phyloP scores from a whole-genome alignment of 2,113 vertebrate genomes.

The Natator depressus region DNA sequence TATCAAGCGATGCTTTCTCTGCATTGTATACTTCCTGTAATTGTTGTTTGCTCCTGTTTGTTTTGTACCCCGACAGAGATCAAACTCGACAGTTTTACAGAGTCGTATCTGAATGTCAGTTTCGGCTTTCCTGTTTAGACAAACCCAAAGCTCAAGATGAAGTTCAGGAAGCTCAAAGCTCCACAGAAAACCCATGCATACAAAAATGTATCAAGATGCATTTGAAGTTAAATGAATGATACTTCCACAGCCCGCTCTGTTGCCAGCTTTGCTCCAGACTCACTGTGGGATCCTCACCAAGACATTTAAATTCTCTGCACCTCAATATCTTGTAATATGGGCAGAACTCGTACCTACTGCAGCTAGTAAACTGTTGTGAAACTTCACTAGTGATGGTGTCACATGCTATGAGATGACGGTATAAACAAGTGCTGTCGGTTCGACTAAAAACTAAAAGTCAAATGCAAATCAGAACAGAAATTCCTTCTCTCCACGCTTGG shows the following conservation, averaged over 20 bases:
- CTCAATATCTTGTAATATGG: background rate
- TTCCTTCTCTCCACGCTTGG: no score
- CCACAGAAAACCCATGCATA: background rate
- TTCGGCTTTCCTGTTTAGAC: conserved; percentile 8
- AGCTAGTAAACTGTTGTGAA: background rate
- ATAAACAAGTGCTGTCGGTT: background rate
- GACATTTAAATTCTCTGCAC: background rate
- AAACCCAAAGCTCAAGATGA: background rate
- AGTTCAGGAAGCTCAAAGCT: conserved; percentile 26
- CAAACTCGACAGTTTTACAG: background rate
- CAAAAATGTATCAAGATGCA: background rate
- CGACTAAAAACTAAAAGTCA: background rate
- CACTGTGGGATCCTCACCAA: accelerated
- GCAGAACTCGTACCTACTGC: background rate
- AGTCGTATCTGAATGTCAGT: background rate
- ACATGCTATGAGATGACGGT: background rate
- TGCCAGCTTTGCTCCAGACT: background rate
- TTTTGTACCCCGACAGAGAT: background rate
- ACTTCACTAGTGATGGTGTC: background rate
- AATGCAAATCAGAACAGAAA: background rate
- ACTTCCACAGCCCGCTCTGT: background rate
- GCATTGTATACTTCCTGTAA: accelerated
- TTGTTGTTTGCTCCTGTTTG: background rate
- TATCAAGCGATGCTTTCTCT: background rate
- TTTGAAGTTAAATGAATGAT: background rate